A percentile compares a stretch with the other conserved stretches of the same genome.
Evolutionary conservation across 2,888 invertebrate genomes (phyloP).

Genomic region (Chaitophorus viminalis): DNA sequence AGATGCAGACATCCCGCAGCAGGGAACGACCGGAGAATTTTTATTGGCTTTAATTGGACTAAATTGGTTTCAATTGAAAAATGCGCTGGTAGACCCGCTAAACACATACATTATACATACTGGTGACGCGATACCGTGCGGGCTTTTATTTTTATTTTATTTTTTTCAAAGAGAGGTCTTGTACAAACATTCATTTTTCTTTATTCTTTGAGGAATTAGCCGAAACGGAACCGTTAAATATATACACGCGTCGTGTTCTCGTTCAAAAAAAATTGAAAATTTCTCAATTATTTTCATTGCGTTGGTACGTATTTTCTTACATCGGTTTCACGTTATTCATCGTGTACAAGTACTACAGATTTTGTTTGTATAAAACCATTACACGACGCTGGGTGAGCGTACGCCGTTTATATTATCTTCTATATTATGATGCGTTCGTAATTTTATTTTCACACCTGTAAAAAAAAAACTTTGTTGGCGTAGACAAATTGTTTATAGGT

Average conservation of each 20-base stretch:
- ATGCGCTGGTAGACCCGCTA: conserved; percentile 25
- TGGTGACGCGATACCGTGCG: conserved; percentile 56
- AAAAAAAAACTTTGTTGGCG: no score
- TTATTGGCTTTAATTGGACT: conserved; percentile 63
- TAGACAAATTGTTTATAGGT: no score
- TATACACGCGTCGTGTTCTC: neutral
- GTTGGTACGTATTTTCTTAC: no score
- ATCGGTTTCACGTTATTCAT: neutral
- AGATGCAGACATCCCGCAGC: conserved; percentile 58
- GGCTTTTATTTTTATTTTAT: conserved; percentile 41
- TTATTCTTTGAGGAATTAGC: conserved; percentile 3
- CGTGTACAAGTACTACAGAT: neutral
- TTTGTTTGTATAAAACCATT: no score
- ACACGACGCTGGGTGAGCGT: no score
- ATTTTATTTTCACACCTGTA: no score
- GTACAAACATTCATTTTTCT: conserved; percentile 21
- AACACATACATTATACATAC: neutral
- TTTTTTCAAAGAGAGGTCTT: conserved; percentile 2
- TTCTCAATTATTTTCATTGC: no score
- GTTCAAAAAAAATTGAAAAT: neutral
- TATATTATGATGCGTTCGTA: no score
- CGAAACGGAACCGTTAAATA: neutral
- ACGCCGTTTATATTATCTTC: no score
- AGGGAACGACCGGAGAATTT: conserved; percentile 61
- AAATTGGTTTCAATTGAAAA: conserved; percentile 62